Evolutionary conservation across 1,140 invertebrate genomes (phyloP).

Genomic region (Drosophila parvula): DNA sequence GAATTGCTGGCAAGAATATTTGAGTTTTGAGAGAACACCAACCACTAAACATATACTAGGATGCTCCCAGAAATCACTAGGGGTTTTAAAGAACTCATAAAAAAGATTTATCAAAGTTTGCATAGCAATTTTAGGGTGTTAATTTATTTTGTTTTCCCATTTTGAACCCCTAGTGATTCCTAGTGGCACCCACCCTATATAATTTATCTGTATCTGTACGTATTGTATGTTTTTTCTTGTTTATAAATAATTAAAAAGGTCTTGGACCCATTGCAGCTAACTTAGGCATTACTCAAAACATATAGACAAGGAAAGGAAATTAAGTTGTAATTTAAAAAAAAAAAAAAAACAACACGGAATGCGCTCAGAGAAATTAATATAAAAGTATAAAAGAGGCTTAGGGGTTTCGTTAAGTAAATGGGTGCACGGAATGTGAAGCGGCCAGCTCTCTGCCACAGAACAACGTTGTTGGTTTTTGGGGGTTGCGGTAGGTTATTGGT

Average conservation of each 20-base stretch:
- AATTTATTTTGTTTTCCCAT: too few relatives aligned
- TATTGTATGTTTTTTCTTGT: slow-evolving; percentile 18
- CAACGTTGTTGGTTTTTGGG: slow-evolving; percentile 32
- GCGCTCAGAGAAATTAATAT: slow-evolving; percentile 52
- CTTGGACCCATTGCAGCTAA: slow-evolving; percentile 58
- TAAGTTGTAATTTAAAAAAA: slow-evolving; percentile 30
- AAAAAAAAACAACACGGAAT: slow-evolving; percentile 51
- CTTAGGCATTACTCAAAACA: slow-evolving; percentile 50
- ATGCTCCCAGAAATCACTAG: too few relatives aligned
- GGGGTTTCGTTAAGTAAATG: slow-evolving; percentile 70
- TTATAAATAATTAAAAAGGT: slow-evolving; percentile 57
- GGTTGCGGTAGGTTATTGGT: slow-evolving; percentile 44
- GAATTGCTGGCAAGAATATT: slow-evolving; percentile 76
- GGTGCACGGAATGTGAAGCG: slow-evolving; percentile 74
- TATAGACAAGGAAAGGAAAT: slow-evolving; percentile 35
- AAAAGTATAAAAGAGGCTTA: slow-evolving; percentile 14
- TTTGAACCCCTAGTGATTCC: too few relatives aligned
- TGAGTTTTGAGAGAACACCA: slow-evolving; percentile 65
- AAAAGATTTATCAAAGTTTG: too few relatives aligned
- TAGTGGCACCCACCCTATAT: too few relatives aligned
- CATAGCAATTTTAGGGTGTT: too few relatives aligned
- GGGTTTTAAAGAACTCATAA: too few relatives aligned
- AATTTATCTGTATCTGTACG: slow-evolving; percentile 18
- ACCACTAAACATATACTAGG: slow-evolving; percentile 31
- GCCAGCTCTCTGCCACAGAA: slow-evolving; percentile 56